These are phyloP conservation scores for Canis aureus DNA, from an alignment of 2,113 vertebrate species.

Conservation along the genomic window DNA sequence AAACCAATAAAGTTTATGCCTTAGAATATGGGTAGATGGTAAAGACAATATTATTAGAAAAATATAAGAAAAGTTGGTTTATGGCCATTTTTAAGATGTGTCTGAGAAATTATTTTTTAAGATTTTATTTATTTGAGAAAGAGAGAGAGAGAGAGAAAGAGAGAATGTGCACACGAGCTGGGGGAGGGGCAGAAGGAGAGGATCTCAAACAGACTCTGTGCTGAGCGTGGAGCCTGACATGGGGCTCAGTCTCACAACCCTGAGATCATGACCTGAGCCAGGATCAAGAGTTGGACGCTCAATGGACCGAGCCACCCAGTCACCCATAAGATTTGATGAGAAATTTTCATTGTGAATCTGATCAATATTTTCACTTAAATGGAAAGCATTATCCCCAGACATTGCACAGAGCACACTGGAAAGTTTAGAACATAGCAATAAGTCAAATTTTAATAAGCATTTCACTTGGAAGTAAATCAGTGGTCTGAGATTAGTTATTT, in stretches of 20 bases:
- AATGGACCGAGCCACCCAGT: neutral
- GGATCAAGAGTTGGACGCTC: neutral
- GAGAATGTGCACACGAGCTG: rapidly evolving
- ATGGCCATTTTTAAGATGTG: neutral
- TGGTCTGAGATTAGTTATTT: neutral
- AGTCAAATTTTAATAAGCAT: neutral
- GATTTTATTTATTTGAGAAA: too few species aligned
- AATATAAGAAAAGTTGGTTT: neutral
- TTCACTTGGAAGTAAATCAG: neutral
- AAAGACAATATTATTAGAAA: neutral
- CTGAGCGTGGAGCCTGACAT: neutral
- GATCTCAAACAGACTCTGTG: too few species aligned
- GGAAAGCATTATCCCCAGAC: neutral
- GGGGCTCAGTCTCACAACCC: neutral
- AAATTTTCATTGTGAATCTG: neutral
- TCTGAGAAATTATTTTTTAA: neutral
- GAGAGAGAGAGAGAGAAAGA: too few species aligned
- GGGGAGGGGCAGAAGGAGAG: too few species aligned
- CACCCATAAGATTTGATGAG: neutral
- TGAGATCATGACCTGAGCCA: neutral
- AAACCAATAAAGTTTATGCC: neutral
- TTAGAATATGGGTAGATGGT: neutral
- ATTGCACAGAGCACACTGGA: rapidly evolving
- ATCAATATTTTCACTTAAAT: neutral
- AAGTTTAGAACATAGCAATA: neutral